These are phyloP conservation scores for Cynopterus sphinx DNA, from an alignment of 2,797 vertebrate genomes.

Conservation along the genomic window DNA sequence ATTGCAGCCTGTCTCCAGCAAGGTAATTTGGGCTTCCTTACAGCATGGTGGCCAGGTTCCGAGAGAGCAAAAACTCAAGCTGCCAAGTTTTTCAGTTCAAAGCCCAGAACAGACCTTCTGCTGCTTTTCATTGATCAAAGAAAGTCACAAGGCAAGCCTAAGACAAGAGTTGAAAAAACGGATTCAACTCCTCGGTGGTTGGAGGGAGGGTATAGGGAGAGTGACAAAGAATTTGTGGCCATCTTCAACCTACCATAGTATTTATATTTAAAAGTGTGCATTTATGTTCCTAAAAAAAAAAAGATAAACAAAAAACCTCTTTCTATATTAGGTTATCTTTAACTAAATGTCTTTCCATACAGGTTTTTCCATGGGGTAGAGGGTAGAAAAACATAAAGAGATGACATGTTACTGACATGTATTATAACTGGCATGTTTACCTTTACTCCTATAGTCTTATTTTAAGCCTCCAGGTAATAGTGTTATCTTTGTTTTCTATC, in stretches of 20 bases:
- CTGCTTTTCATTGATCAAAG: neutral
- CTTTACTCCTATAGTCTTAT: neutral
- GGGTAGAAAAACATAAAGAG: neutral
- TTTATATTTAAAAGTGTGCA: neutral
- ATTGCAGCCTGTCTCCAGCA: neutral
- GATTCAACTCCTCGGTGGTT: neutral
- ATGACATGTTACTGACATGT: neutral
- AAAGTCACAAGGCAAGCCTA: neutral
- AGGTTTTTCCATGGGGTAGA: neutral
- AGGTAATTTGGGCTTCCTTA: neutral
- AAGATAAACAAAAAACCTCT: neutral
- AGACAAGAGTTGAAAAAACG: neutral
- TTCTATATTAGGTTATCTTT: neutral
- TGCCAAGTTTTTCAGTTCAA: neutral
- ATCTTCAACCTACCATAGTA: neutral
- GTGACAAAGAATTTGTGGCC: neutral
- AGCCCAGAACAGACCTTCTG: neutral
- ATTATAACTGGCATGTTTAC: neutral
- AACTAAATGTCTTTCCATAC: neutral
- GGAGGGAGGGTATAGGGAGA: accelerated
- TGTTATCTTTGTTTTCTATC: neutral
- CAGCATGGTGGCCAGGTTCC: neutral
- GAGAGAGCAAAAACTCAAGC: neutral
- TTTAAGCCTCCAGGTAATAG: neutral
- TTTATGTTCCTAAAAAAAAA: neutral